Evolutionary conservation across 2,113 vertebrate genomes (phyloP).

Genomic region (Psilopsiagon aymara): DNA sequence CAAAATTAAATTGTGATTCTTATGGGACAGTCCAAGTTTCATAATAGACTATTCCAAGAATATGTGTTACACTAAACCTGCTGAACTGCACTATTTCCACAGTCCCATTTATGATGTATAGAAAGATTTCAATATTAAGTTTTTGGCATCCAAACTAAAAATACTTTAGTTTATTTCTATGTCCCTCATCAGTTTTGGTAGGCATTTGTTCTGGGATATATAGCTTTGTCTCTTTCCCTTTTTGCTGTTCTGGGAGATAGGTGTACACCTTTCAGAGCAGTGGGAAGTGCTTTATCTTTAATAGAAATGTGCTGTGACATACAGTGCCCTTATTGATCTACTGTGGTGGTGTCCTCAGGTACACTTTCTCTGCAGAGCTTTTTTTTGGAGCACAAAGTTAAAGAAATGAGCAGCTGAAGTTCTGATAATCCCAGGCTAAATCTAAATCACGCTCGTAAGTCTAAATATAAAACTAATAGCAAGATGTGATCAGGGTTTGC

Average conservation of each 20-base stretch:
- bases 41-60: not conserved
- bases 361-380: not conserved
- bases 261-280: not conserved
- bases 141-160: not conserved
- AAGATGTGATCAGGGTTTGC: not conserved
- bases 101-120: not conserved
- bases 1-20: not conserved
- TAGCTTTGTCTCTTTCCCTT: not conserved
- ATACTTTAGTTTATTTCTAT: not conserved
- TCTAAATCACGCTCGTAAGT: not conserved
- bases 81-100: not conserved
- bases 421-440: not conserved
- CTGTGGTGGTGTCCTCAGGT: not conserved
- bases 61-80: not conserved
- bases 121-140: not conserved
- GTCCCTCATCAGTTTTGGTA: not conserved
- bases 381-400: not conserved
- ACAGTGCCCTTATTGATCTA: not conserved
- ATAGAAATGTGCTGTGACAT: not conserved
- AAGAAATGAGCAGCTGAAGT: constrained; percentile 45
- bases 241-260: not conserved
- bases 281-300: not conserved
- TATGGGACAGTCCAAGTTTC: not conserved
- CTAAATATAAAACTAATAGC: constrained; percentile 36
- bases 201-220: not conserved